Evolutionary conservation across 2,113 vertebrate genomes (phyloP), one percentile per base, ranked within the genome.

Genomic region (Ovis aries): DNA sequence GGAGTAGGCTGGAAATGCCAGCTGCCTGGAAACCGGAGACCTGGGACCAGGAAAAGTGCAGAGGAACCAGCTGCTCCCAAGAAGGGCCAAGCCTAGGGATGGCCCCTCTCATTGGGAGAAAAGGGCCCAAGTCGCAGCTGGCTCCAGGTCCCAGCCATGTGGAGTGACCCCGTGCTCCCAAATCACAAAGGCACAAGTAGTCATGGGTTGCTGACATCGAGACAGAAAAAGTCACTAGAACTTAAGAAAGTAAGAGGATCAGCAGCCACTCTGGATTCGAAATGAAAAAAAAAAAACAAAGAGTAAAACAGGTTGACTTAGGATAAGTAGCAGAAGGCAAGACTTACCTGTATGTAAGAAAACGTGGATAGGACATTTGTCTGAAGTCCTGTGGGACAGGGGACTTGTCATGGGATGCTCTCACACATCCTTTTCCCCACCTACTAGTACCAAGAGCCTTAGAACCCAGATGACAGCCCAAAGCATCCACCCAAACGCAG

Each of bases 381-480:
- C n/a, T 29, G 0, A 85, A 43, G n/a, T 33, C 57, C 62, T 21
- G 14, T 1, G 40, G 87, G 25, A 21, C 25, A 7, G 78, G 33
- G 16, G 15, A 29, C 29, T 17, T 9, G n/a, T 27, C 6, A 8
- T 0, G 1, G 2, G 40, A 25, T 12, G 33, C 7, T 3, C n/a
- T 31, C 25, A 29, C 7, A 27, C 52, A 17, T 40, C 19, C n/a
- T 27, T 43, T 6, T 27, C n/a, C 6, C 31, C 14, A 33, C 3
- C 23, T 31, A n/a, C 74, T 0, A 15, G 33, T 19, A 62, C 77
- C 11, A 4, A 25, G 89, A 6, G 50, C 43, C 50, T 62, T 17
- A 6, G 45, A 11, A 27, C 71, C 31, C 31, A 12, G 2, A 0
- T 6, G 45, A n/a, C 33, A 33, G 21, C 81, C 8, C 25, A 29